Evolutionary conservation across 1,140 invertebrate species (phyloP).

Genomic region (Drosophila nikananu): DNA sequence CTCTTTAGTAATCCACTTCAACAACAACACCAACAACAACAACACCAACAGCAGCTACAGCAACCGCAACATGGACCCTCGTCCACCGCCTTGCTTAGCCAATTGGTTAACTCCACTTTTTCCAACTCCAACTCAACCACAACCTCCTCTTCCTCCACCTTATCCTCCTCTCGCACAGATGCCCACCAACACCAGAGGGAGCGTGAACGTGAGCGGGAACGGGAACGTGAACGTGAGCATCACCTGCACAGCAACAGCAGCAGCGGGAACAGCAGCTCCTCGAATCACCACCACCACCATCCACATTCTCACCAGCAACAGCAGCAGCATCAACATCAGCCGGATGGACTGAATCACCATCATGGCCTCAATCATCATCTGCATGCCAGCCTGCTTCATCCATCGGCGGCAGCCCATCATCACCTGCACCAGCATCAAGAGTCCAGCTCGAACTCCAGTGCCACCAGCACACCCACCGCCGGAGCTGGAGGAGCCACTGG

Average conservation of each 20-base stretch:
- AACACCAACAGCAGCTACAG: constrained; percentile 19
- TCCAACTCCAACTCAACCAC: constrained; percentile 67
- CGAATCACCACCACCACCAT: constrained; percentile 41
- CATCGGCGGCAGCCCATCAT: constrained; percentile 19
- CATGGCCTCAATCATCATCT: constrained; percentile 31
- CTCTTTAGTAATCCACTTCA: constrained; percentile 83
- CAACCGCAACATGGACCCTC: constrained; percentile 79
- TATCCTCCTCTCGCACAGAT: constrained; percentile 64
- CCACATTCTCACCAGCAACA: constrained; percentile 45
- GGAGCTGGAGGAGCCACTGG: not conserved
- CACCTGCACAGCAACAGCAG: constrained; percentile 52
- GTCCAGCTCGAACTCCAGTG: constrained; percentile 69
- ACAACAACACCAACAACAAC: constrained; percentile 87
- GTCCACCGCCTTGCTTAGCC: constrained; percentile 82
- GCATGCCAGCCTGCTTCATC: constrained; percentile 17
- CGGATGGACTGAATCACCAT: constrained; percentile 33
- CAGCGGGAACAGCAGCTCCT: constrained; percentile 37
- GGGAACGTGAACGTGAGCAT: constrained; percentile 43
- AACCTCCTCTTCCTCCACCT: constrained; percentile 58
- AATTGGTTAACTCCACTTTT: constrained; percentile 85
- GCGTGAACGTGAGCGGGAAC: constrained; percentile 35
- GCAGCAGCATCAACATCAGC: constrained; percentile 37
- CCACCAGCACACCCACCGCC: constrained; percentile 73
- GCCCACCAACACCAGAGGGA: constrained; percentile 51
- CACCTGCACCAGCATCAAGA: constrained; percentile 59